Percentiles rank a stretch among this genome's conserved stretches.
These are phyloP conservation scores for Microchirus variegatus DNA, from an alignment of 2,797 vertebrate species.

Conservation along the genomic window DNA sequence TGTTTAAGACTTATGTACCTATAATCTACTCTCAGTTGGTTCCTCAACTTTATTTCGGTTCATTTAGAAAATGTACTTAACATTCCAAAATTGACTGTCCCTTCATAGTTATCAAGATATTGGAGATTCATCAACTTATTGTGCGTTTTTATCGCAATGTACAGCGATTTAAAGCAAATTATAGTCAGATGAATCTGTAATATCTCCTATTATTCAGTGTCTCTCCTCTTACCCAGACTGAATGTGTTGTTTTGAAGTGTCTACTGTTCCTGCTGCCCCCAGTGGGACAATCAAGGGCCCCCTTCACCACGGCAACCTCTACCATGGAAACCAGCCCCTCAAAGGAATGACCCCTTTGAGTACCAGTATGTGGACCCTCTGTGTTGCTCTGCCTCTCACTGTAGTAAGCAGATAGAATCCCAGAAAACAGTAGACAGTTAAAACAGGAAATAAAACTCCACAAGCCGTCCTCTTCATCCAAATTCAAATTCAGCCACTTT, in stretches of 20 bases:
- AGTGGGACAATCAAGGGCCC: slow-evolving; percentile 58
- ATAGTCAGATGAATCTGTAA: no score
- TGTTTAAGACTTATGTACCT: no score
- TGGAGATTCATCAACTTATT: no score
- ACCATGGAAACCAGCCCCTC: slow-evolving; percentile 76
- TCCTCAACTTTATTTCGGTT: no score
- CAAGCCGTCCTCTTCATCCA: neutral
- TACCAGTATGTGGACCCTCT: slow-evolving; percentile 40
- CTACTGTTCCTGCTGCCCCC: slow-evolving; percentile 53
- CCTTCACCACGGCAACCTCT: slow-evolving; percentile 75
- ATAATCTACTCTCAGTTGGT: no score
- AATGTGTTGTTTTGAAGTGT: slow-evolving; percentile 53
- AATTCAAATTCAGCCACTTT: neutral
- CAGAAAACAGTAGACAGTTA: neutral
- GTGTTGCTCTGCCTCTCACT: slow-evolving; percentile 24
- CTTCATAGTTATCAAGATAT: no score
- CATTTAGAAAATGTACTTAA: no score
- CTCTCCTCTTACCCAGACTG: neutral
- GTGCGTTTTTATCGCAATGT: no score
- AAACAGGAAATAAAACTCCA: neutral
- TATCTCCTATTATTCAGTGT: neutral
- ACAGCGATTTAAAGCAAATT: no score
- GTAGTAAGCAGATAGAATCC: slow-evolving; percentile 13
- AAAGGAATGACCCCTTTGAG: slow-evolving; percentile 69
- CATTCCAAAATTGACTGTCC: no score